A percentile compares a stretch with the other conserved stretches of the same genome.
phyloP scores from a whole-genome alignment of 2,797 vertebrate species.

The Amblyraja radiata region DNA sequence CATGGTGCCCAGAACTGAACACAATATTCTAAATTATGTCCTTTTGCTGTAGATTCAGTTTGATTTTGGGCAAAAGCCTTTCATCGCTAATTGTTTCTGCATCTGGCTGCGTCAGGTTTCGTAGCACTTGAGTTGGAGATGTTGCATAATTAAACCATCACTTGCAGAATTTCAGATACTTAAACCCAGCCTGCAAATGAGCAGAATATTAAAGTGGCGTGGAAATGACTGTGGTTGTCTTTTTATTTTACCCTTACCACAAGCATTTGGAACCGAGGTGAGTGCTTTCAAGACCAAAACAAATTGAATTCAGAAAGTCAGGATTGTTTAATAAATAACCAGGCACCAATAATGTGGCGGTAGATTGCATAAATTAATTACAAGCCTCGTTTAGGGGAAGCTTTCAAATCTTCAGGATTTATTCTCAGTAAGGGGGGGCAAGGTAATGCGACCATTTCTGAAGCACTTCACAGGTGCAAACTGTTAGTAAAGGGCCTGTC shows the following conservation, averaged over 20 bases:
- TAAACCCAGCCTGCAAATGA: not conserved
- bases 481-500: not conserved
- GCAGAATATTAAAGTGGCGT: constrained; percentile 4
- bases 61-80: constrained; percentile 18
- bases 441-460: not conserved
- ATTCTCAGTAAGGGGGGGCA: not conserved
- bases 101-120: not conserved
- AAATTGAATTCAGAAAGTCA: not conserved
- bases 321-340: not conserved
- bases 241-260: not conserved
- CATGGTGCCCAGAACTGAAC: too few relatives aligned
- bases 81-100: constrained; percentile 31
- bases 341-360: not conserved
- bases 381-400: not conserved
- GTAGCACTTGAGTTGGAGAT: constrained; percentile 5
- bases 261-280: not conserved
- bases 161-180: constrained; percentile 30
- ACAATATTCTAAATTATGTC: too few relatives aligned
- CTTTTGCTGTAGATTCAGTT: constrained; percentile 28
- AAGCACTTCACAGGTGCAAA: too few relatives aligned
- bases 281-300: not conserved
- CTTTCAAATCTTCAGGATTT: not conserved
- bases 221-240: not conserved
- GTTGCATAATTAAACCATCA: constrained; percentile 30
- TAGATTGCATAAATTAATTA: not conserved